A percentile compares a stretch with the other conserved stretches of the same genome.
phyloP scores from a whole-genome alignment of 2,888 invertebrate genomes.

The Aleiodes testaceus region DNA sequence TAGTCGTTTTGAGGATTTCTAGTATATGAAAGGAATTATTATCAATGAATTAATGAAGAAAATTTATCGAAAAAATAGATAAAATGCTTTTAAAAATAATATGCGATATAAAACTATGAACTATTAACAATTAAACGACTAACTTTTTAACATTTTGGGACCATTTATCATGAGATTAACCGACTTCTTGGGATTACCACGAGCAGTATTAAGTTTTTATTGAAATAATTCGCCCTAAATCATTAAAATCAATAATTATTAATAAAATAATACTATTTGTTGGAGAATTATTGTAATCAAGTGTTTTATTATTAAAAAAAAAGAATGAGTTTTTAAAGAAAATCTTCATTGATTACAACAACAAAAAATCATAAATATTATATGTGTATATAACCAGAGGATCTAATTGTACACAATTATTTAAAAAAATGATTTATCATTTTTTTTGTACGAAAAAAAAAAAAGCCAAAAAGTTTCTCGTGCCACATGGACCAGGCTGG shows the following conservation, averaged over 20 bases:
- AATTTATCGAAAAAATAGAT: neutral
- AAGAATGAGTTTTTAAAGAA: too few relatives aligned
- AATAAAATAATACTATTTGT: conserved; percentile 32
- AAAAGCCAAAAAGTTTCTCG: conserved; percentile 43
- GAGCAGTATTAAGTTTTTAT: conserved; percentile 63
- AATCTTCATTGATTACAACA: neutral
- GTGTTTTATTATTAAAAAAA: conserved; percentile 35
- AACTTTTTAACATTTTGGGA: conserved; percentile 69
- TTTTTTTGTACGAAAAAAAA: conserved; percentile 1
- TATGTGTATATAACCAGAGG: conserved; percentile 64
- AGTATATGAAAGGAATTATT: conserved; percentile 3
- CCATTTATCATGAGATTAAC: conserved; percentile 65
- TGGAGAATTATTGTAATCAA: conserved; percentile 14
- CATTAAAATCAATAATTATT: conserved; percentile 17
- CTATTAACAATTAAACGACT: conserved; percentile 53
- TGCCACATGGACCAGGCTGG: conserved; percentile 52
- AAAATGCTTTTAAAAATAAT: conserved; percentile 28
- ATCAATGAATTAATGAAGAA: neutral
- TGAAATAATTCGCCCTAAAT: conserved; percentile 48
- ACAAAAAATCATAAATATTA: conserved; percentile 44
- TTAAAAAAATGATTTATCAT: neutral
- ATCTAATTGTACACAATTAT: conserved; percentile 43
- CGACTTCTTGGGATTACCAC: conserved; percentile 56
- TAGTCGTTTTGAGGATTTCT: conserved; percentile 18
- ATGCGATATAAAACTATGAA: conserved; percentile 35